Evolutionary conservation across 1,140 invertebrate genomes (phyloP), one percentile per base, ranked within the genome.

Genomic region (Nasonia longicornis): DNA sequence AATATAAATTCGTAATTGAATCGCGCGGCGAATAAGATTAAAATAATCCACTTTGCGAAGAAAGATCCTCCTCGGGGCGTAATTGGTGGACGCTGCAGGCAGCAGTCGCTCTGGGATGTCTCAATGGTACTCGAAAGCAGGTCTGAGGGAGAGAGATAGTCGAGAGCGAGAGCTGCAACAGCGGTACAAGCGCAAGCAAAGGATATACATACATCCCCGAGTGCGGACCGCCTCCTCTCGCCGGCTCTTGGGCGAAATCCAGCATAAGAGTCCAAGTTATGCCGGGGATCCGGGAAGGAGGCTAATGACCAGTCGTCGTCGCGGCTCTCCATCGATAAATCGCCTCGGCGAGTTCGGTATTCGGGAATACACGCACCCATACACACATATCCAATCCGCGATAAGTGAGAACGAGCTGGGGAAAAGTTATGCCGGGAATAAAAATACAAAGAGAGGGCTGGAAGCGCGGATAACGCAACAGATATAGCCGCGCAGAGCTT

Each of bases 291-390:
- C 10, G 12, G 31, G 10, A 77, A 78, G 38, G 66, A 78, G 76
- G 76, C 76, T 78, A 78, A 78, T 70, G 76, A 69, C 67, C 66
- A 29, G 29, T 66, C 29, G 52, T 48, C 71, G 26, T 35, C 69
- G 29, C 20, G 8, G 14, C 20, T n/a, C 31, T 71, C 38, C n/a
- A 48, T 48, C 71, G 71, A 73, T 73, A 48, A 73, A 48, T 73
- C 71, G 71, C 71, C 0, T 48, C n/a, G 42, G n/a, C 71, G 12
- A 67, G 26, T 67, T 31, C 71, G n/a, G 12, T 16, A 71, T 38
- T 71, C 31, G 16, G n/a, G 35, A 4, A 42, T n/a, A 22, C 71
- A 20, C 20, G 6, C 71, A 42, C 8, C 6, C 38, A 42, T 8
- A 42, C 38, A 42, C 38, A 42, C 38, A 42, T 42, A 42, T 8